These are phyloP conservation scores for Myotis pilosus DNA, from an alignment of 2,797 vertebrate species.

Conservation along the genomic window DNA sequence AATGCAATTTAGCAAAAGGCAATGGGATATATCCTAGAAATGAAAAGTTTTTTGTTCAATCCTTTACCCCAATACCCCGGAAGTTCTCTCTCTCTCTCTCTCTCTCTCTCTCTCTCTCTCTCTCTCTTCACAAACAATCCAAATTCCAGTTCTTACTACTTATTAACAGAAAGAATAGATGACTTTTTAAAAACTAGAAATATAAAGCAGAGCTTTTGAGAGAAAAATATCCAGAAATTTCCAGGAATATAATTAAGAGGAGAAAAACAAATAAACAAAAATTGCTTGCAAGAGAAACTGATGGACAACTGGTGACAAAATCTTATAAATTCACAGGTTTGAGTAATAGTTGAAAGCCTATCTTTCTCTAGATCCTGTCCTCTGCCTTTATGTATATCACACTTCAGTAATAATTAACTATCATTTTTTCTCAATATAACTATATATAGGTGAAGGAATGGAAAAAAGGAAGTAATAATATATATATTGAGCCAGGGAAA, in stretches of 20 bases:
- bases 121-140: not conserved
- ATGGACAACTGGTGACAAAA: not conserved
- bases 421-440: not conserved
- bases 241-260: not conserved
- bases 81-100: not conserved
- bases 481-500: not conserved
- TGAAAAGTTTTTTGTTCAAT: not conserved
- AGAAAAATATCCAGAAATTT: not conserved
- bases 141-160: not conserved
- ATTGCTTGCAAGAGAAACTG: not conserved
- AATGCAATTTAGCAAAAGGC: not conserved
- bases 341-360: not conserved
- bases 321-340: not conserved
- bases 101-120: not conserved
- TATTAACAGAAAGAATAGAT: not conserved
- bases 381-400: not conserved
- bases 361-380: not conserved
- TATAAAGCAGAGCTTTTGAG: not conserved
- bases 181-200: not conserved
- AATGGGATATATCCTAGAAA: not conserved
- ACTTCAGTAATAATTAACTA: not conserved
- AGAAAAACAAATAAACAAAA: not conserved
- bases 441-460: not conserved
- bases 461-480: not conserved
- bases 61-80: not conserved